Evolutionary conservation across 2,888 invertebrate genomes (phyloP), one percentile per base, ranked within the genome.

Genomic region (Pterobdella sp.): DNA sequence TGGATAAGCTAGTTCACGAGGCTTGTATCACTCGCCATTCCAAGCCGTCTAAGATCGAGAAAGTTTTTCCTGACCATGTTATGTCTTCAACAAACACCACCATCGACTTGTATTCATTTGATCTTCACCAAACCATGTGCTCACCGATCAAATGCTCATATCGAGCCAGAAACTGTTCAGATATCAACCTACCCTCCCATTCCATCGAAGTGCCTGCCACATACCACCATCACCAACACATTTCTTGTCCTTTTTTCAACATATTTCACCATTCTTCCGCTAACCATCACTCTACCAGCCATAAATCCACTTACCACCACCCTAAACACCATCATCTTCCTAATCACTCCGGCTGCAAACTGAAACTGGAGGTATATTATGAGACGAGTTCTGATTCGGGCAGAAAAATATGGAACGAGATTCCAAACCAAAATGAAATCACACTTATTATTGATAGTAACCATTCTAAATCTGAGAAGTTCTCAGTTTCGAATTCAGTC

Each of bases 11-110:
- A n/a, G 73, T 72, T 29, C 49, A 0, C 0, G 72, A 36, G 42
- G 76, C 76, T 14, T 78, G 78, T 68, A 49, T 67, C 49, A 42
- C 49, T 42, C 49, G 10, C 49, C 7, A 14, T 42, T 42, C 42
- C 10, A 42, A 42, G 42, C 7, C 60, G 4, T 3, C 60, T 26
- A 56, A 3, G n/a, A 56, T 56, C 26, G 60, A 56, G n/a, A 56
- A 56, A 26, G n/a, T 56, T 56, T 56, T 56, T 56, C 60, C 60
- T 26, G n/a, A n/a, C 7, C 18, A 4, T 7, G 14, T 56, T 22
- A 22, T 56, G 4, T 56, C 60, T 3, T 18, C 60, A 3, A 26
- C 60, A 7, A 22, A 56, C n/a, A 26, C 60, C 18, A 3, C n/a
- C 7, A 3, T 56, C n/a, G 3, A 56, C n/a, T 22, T 56, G 4